These are phyloP conservation scores for Antheraea pernyi DNA, from an alignment of 1,140 invertebrate genomes.

Conservation along the genomic window DNA sequence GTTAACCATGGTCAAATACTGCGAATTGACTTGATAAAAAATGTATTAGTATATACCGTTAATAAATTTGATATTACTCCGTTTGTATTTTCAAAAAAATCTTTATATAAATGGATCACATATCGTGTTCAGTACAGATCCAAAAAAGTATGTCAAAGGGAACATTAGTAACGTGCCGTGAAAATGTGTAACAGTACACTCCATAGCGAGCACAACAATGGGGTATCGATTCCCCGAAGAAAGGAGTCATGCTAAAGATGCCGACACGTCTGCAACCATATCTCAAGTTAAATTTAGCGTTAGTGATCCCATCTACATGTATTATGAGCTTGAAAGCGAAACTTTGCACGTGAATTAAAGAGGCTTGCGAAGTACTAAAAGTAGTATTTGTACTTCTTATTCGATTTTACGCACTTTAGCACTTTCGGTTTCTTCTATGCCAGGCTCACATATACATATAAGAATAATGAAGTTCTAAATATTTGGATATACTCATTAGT, in stretches of 20 bases:
- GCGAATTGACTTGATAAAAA: too few species aligned
- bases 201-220: constrained; percentile 68
- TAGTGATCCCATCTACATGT: constrained; percentile 63
- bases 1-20: too few species aligned
- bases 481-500: too few species aligned
- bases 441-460: too few species aligned
- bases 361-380: background rate
- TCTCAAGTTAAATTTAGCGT: constrained; percentile 72
- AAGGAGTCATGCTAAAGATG: constrained; percentile 43
- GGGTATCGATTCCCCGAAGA: constrained; percentile 66
- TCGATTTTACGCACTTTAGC: background rate
- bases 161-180: constrained; percentile 65
- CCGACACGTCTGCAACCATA: constrained; percentile 39
- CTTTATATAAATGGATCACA: background rate
- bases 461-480: background rate
- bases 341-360: background rate
- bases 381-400: background rate
- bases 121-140: background rate
- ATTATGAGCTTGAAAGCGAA: constrained; percentile 32
- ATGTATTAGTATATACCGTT: too few species aligned
- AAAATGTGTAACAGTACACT: constrained; percentile 69
- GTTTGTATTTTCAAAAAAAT: background rate
- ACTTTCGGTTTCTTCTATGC: background rate
- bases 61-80: background rate
- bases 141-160: constrained; percentile 44